A percentile compares a stretch with the other conserved stretches of the same genome.
phyloP scores from a whole-genome alignment of 2,113 vertebrate genomes.

The Vulpes ferrilata region DNA sequence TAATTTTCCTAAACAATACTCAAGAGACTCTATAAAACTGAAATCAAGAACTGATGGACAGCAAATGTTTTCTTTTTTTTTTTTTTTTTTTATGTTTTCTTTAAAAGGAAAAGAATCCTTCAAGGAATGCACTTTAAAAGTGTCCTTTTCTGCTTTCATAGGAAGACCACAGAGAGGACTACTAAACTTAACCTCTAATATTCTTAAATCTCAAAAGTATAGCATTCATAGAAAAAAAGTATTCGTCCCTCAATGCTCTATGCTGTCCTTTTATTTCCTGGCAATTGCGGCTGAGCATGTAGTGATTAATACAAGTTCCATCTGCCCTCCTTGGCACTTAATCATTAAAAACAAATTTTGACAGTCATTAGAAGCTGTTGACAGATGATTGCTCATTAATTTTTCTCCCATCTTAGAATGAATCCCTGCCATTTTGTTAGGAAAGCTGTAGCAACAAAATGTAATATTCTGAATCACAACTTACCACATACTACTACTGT shows the following conservation, averaged over 20 bases:
- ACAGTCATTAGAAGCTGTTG: not conserved
- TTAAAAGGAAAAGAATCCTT: slow-evolving; percentile 22
- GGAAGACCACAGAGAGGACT: not conserved
- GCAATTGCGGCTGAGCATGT: not conserved
- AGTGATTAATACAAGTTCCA: slow-evolving; percentile 36
- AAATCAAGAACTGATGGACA: not conserved
- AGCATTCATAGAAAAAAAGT: not conserved
- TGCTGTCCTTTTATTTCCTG: not conserved
- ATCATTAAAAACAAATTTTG: not conserved
- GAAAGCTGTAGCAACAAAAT: slow-evolving; percentile 38
- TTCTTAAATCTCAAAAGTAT: not conserved
- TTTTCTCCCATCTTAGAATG: slow-evolving; percentile 21
- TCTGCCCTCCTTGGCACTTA: not conserved
- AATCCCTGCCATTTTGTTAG: not conserved
- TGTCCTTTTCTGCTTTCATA: not conserved
- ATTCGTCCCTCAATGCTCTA: not conserved
- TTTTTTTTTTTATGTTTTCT: not conserved
- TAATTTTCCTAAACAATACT: not conserved
- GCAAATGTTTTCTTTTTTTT: not conserved
- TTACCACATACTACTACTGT: not conserved
- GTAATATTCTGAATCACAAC: not conserved
- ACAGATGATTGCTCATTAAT: not conserved
- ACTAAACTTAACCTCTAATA: not conserved
- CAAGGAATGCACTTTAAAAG: not conserved
- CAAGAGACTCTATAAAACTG: not conserved